Base-by-base conservation (phyloP, 1,140 invertebrate species). In the Oncopodura yosiiana region DNA sequence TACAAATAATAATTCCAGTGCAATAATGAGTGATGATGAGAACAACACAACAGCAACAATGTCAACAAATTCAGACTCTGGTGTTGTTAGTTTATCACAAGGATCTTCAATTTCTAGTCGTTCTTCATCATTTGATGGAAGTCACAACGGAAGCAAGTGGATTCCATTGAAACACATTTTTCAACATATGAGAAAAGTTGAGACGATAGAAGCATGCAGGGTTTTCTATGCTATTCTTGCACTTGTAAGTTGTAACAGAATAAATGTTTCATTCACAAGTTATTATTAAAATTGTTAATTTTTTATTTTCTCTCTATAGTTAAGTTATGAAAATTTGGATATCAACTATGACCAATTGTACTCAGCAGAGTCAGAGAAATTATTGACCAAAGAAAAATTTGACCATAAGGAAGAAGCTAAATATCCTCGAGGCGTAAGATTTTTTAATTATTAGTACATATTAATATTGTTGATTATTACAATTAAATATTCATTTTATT, bases 291-390 rank as follows among this genome's bases (percentile, higher is more conserved):
- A 34, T 38, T 32, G 12, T 5, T 29, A 9, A 16, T 41, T 50
- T 11, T 55, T 38, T 32, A 21, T 11, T 16, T 36, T 14, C 12
- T 43, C 9, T 43, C 56, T 56, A 14, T 27, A 62, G 60, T 49
- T 62, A 8, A 58, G 56, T 24, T 54, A 42, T 24, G 34, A 62
- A 56, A 62, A 58, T 19, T 29, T 62, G 48, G 51, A 55, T 16
- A 56, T 62, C 29, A 62, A 62, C 21, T 62, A 55, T 24, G 60
- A 62, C 45, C 39, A 41, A 8, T 37, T 55, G n/a, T 56, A 39
- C 27, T 58, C 56, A 12, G n/a, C 41, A 14, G 60, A 62, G 32
- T 62, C 56, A 5, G 56, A 48, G 3, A 32, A 37, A 21, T 18
- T 58, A 2, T 37, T 49, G 1, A 46, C 46, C 4, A 58, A 48